Percentiles rank a stretch among this genome's conserved stretches.
phyloP scores from a whole-genome alignment of 2,888 invertebrate species.

The Ormyrus nitidulus region DNA sequence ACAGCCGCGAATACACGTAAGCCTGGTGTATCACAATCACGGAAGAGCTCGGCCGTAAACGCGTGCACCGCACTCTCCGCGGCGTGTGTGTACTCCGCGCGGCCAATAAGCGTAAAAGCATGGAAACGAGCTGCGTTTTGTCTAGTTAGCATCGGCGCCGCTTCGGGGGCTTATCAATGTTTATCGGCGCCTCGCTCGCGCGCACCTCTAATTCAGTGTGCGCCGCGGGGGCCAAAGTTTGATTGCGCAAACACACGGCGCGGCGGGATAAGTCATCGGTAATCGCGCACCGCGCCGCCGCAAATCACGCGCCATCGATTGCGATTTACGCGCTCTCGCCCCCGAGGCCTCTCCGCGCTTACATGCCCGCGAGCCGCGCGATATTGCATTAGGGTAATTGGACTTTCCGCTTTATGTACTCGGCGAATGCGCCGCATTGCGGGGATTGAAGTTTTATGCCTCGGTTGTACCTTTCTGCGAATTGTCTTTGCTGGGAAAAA shows the following conservation, averaged over 20 bases:
- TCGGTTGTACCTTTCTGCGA: no score
- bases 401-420: slow-evolving; percentile 26
- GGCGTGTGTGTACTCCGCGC: background rate
- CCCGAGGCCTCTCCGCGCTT: background rate
- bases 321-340: slow-evolving; percentile 14
- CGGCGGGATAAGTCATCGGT: slow-evolving; percentile 22
- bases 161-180: slow-evolving; percentile 33
- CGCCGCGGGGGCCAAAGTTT: background rate
- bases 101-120: slow-evolving; percentile 60
- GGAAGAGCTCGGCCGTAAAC: slow-evolving; percentile 43
- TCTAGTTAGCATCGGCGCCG: slow-evolving; percentile 43
- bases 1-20: background rate
- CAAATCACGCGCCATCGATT: slow-evolving; percentile 38
- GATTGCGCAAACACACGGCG: background rate
- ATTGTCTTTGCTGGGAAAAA: no score
- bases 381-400: slow-evolving; percentile 44
- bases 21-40: slow-evolving; percentile 34
- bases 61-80: slow-evolving; percentile 4
- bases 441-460: no score
- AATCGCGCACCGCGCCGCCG: background rate
- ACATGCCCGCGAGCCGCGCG: background rate
- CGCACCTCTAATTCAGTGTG: background rate
- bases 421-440: background rate
- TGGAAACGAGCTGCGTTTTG: slow-evolving; percentile 55
- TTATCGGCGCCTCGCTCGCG: slow-evolving; percentile 27